Evolutionary conservation across 2,797 vertebrate species (phyloP).

Genomic region (Crenichthys baileyi): DNA sequence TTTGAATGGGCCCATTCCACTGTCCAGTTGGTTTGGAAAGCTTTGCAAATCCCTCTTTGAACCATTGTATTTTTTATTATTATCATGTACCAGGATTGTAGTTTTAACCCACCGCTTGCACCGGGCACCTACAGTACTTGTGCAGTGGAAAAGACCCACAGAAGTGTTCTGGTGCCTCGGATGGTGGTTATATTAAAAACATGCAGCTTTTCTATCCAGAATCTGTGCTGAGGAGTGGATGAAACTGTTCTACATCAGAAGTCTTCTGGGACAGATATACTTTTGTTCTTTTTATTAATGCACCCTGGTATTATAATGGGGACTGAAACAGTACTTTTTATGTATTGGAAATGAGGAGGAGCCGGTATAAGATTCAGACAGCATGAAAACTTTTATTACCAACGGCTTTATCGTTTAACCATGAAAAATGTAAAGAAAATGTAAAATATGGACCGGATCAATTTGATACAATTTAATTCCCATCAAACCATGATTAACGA

Average conservation of each 20-base stretch:
- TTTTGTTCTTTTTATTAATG: background rate
- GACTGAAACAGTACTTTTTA: background rate
- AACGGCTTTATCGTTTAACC: background rate
- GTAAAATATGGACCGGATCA: background rate
- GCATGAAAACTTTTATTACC: background rate
- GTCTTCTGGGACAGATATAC: background rate
- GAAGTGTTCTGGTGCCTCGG: constrained; percentile 16
- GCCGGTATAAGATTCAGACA: no score
- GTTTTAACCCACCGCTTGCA: constrained; percentile 25
- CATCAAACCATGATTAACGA: background rate
- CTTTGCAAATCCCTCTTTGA: constrained; percentile 36
- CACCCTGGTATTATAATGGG: background rate
- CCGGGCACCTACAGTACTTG: constrained; percentile 17
- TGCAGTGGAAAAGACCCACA: constrained; percentile 20
- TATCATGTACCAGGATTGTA: constrained; percentile 6
- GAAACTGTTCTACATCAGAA: constrained; percentile 1
- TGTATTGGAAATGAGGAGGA: background rate
- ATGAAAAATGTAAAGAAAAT: background rate
- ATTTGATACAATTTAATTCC: background rate
- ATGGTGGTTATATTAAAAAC: constrained; percentile 35
- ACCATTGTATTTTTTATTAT: constrained; percentile 37
- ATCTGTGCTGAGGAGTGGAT: background rate
- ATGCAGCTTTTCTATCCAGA: constrained; percentile 36
- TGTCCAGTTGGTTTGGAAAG: constrained; percentile 51
- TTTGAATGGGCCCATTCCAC: constrained; percentile 59